Evolutionary conservation across 2,113 vertebrate genomes (phyloP).

Genomic region (Stercorarius parasiticus): DNA sequence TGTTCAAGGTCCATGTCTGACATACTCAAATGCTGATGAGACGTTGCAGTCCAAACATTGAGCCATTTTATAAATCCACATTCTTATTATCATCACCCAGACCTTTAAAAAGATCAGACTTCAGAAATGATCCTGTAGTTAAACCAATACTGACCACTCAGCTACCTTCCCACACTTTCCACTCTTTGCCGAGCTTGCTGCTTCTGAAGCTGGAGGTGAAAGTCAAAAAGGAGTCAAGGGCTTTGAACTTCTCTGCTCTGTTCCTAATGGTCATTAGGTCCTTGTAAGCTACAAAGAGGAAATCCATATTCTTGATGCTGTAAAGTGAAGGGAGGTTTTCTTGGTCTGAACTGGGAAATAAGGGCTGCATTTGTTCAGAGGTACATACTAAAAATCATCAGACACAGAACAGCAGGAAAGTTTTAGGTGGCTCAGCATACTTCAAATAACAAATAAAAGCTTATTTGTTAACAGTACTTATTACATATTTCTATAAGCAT

Average conservation of each 20-base stretch:
- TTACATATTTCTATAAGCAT: background rate
- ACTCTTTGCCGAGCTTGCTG: background rate
- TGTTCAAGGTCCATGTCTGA: background rate
- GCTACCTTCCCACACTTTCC: background rate
- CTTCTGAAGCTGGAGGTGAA: background rate
- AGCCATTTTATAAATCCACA: background rate
- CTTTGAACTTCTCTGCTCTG: background rate
- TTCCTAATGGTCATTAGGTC: background rate
- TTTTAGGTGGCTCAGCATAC: background rate
- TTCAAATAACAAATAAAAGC: background rate
- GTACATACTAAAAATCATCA: background rate
- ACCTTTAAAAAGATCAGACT: background rate
- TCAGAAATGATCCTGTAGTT: background rate
- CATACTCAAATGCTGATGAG: background rate
- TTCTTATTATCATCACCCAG: background rate
- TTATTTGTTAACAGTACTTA: background rate
- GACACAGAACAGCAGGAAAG: background rate
- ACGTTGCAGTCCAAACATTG: background rate
- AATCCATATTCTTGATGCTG: background rate
- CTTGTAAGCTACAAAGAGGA: background rate
- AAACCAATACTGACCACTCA: background rate
- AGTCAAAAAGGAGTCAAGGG: background rate
- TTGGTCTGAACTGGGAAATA: background rate
- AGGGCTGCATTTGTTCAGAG: background rate
- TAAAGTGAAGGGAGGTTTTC: background rate